Percentiles rank a stretch among this genome's conserved stretches.
phyloP scores from a whole-genome alignment of 2,888 invertebrate genomes.

The Metallyticus violacea region DNA sequence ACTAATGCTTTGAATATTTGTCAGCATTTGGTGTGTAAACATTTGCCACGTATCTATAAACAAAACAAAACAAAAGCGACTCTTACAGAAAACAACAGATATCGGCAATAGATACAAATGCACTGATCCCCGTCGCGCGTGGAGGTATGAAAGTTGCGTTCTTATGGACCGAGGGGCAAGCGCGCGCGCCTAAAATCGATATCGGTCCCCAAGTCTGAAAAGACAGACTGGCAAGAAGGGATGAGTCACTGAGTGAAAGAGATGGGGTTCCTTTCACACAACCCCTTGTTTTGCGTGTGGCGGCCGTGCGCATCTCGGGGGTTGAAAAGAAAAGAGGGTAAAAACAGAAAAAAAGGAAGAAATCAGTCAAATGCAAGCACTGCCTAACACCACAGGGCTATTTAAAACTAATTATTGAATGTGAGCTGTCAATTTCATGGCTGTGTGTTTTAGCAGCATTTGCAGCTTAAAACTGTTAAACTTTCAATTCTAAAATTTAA shows the following conservation, averaged over 20 bases:
- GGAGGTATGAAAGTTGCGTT: background rate
- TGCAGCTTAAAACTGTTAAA: background rate
- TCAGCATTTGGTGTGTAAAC: too few relatives aligned
- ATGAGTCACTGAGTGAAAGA: background rate
- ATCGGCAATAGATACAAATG: background rate
- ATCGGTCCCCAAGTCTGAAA: background rate
- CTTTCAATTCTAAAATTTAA: too few relatives aligned
- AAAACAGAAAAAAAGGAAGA: background rate
- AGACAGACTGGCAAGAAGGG: background rate
- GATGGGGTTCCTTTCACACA: background rate
- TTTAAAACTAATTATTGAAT: background rate
- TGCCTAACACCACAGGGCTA: background rate
- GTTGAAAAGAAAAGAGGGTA: background rate
- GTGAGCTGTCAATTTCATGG: background rate
- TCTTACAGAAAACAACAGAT: too few relatives aligned
- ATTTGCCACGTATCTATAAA: too few relatives aligned
- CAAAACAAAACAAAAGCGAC: too few relatives aligned
- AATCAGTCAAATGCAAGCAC: too few relatives aligned
- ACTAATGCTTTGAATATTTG: too few relatives aligned
- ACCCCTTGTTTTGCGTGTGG: background rate
- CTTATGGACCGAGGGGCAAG: background rate
- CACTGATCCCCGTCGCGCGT: background rate
- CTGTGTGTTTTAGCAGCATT: background rate
- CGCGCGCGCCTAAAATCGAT: background rate
- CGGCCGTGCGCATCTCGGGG: background rate